Conservation (phyloP, 1,140 invertebrate species). For the Trachymyrmex septentrionalis region DNA sequence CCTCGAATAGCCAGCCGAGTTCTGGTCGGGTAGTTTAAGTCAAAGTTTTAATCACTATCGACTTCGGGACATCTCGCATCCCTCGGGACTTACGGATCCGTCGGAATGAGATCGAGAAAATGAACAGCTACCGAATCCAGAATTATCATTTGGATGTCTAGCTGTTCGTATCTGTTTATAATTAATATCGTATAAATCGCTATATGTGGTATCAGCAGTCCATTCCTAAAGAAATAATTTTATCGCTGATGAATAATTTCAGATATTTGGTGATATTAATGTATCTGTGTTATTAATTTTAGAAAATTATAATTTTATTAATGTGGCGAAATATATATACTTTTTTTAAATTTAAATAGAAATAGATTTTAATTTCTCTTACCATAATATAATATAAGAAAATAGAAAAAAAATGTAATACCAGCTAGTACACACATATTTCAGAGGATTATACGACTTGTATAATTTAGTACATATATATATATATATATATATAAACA, state of each 20-base stretch:
- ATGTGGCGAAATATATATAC: background rate
- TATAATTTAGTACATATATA: too few species aligned
- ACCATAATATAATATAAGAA: background rate
- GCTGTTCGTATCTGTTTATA: slow-evolving; percentile 50
- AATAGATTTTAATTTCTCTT: background rate
- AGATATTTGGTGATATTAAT: background rate
- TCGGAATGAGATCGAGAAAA: slow-evolving; percentile 74
- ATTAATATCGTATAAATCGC: slow-evolving; percentile 30
- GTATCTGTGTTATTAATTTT: background rate
- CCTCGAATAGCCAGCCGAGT: slow-evolving; percentile 77
- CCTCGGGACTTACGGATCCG: slow-evolving; percentile 73
- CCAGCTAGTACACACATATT: background rate
- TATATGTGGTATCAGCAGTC: background rate
- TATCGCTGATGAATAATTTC: background rate
- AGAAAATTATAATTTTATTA: background rate
- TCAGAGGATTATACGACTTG: too few species aligned
- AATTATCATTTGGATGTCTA: slow-evolving; percentile 64
- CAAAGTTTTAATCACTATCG: slow-evolving; percentile 85
- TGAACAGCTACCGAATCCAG: slow-evolving; percentile 68
- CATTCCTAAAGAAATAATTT: background rate
- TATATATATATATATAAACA: too few species aligned
- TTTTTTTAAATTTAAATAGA: slow-evolving; percentile 4
- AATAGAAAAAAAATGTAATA: slow-evolving; percentile 4
- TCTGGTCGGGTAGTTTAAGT: slow-evolving; percentile 78
- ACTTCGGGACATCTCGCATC: slow-evolving; percentile 79